Percentiles rank a stretch among this genome's conserved stretches.
Conservation (phyloP, 2,888 invertebrate species). For the Phyto melanocephala region DNA sequence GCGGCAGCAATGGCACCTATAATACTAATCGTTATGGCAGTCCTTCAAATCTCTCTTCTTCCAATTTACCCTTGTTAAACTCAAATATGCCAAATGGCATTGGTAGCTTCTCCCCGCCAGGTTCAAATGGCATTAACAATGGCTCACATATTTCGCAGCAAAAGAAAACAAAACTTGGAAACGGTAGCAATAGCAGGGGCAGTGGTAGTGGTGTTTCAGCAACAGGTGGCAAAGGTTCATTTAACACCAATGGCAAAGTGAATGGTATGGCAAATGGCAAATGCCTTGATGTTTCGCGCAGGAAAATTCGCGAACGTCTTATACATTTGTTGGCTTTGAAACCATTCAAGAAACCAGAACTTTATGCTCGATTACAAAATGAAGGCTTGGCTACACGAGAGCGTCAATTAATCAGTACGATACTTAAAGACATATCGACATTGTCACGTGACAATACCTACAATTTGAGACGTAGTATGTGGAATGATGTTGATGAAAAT, state of each 20-base stretch:
- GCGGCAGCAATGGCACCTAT: slow-evolving; percentile 62
- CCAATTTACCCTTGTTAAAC: slow-evolving; percentile 51
- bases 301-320: slow-evolving; percentile 90
- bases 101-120: slow-evolving; percentile 62
- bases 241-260: slow-evolving; percentile 54
- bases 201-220: neutral
- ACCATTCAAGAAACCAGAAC: slow-evolving; percentile 95
- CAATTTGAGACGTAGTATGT: slow-evolving; percentile 90
- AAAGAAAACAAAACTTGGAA: slow-evolving; percentile 48
- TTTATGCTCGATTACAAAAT: slow-evolving; percentile 88
- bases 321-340: slow-evolving; percentile 95
- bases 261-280: slow-evolving; percentile 66
- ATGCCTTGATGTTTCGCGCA: slow-evolving; percentile 76
- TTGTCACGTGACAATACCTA: slow-evolving; percentile 92
- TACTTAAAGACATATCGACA: slow-evolving; percentile 89
- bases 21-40: slow-evolving; percentile 67
- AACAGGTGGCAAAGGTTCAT: slow-evolving; percentile 35
- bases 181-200: slow-evolving; percentile 29
- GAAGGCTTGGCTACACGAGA: slow-evolving; percentile 94
- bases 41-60: slow-evolving; percentile 59
- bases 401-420: slow-evolving; percentile 86
- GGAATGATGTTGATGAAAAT: slow-evolving; percentile 95
- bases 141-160: slow-evolving; percentile 29
- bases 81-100: slow-evolving; percentile 63
- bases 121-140: slow-evolving; percentile 35